Evolutionary conservation across 2,888 invertebrate species (phyloP).

Genomic region (Heteropelma amictum): DNA sequence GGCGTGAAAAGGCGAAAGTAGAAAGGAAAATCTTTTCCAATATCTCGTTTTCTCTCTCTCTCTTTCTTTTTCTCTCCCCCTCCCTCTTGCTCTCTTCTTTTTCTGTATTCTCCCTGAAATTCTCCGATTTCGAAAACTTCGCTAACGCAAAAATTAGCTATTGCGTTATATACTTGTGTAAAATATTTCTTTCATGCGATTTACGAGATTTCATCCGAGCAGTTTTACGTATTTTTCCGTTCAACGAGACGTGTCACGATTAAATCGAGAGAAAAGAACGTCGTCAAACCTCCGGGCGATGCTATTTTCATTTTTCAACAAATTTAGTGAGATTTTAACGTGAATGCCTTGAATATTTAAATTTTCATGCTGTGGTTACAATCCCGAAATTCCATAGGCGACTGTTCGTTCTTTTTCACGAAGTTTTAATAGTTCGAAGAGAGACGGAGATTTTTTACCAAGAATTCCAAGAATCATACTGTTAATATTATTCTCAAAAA

Average conservation of each 20-base stretch:
- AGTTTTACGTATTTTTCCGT: background rate
- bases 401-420: too few species aligned
- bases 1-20: constrained; percentile 48
- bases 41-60: background rate
- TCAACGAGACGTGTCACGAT: background rate
- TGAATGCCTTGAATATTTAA: too few species aligned
- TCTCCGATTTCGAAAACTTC: constrained; percentile 27
- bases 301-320: background rate
- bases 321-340: background rate
- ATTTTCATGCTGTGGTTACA: too few species aligned
- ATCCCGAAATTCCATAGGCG: too few species aligned
- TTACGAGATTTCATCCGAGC: background rate
- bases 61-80: too few species aligned
- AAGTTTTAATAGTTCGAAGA: too few species aligned
- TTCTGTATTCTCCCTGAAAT: too few species aligned
- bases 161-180: background rate
- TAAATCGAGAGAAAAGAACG: background rate
- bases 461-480: too few species aligned
- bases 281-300: background rate
- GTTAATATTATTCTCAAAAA: too few species aligned
- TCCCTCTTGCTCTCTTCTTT: too few species aligned
- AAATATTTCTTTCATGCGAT: background rate
- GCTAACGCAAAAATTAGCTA: background rate
- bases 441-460: too few species aligned
- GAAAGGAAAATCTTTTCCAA: background rate